Evolutionary conservation across 1,140 invertebrate genomes (phyloP).

Genomic region (Macrobrachium nipponense): DNA sequence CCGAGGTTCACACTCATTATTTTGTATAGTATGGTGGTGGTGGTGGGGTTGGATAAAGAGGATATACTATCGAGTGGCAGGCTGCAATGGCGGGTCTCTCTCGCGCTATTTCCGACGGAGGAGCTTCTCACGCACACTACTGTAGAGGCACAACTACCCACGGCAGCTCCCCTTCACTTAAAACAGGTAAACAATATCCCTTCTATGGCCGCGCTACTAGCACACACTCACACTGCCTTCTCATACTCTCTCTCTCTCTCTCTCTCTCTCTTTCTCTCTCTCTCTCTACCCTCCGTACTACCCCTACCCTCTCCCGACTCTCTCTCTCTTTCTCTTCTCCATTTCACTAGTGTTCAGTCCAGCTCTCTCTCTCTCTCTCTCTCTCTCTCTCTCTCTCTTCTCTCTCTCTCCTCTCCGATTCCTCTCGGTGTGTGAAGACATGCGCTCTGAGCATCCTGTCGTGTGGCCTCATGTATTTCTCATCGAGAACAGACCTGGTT

Average conservation of each 20-base stretch:
- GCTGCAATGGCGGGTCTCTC: conserved; percentile 1
- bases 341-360: conserved; percentile 7
- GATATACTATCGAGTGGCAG: conserved; percentile 1
- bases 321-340: conserved; percentile 5
- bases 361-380: conserved; percentile 33
- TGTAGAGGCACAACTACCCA: background rate
- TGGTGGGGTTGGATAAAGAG: conserved; percentile 4
- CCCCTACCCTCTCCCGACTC: too few relatives aligned
- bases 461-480: background rate
- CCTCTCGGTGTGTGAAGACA: background rate
- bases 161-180: background rate
- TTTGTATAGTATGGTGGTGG: conserved; percentile 57
- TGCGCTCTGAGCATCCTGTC: conserved; percentile 4
- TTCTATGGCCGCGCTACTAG: conserved; percentile 39
- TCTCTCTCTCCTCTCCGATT: conserved; percentile 25
- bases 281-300: background rate
- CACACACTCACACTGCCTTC: conserved; percentile 14
- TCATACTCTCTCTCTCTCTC: conserved; percentile 36
- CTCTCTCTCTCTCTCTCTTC: conserved; percentile 29
- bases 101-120: background rate
- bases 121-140: background rate
- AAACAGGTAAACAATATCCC: conserved; percentile 48
- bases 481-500: background rate
- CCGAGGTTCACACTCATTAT: conserved; percentile 60
- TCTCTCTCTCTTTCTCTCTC: conserved; percentile 37